Base-by-base conservation (phyloP, 2,797 vertebrate species). In the Yasuhikotakia modesta region DNA sequence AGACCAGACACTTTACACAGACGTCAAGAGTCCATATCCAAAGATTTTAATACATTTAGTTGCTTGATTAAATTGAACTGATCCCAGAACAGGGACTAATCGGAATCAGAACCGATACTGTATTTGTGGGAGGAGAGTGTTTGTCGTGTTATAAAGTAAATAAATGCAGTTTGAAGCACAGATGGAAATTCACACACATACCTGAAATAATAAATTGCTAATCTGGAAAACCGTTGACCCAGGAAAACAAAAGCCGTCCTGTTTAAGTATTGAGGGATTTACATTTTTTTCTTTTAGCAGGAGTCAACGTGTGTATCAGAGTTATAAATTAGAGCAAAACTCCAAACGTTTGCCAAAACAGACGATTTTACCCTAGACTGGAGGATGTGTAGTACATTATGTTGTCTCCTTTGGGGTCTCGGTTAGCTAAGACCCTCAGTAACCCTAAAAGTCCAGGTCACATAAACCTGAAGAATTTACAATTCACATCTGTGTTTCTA, bases 221-320 rank as follows among this genome's bases (percentile, higher is more conserved):
- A 91, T 86, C 87, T 78, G 81, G 81, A 91, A 92, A 87, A 87
- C 84, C 88, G 79, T 77, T 76, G 60, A 87, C 78, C 76, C 65
- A 81, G 83, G 70, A 86, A 88, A 86, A 93, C 91, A 93, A 90
- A 88, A 81, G 84, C 77, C 74, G 87, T 88, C 88, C 92, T 93
- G 91, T 94, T 88, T 19, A 50, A 82, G 85, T 82, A 83, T 90
- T 89, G 86, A 80, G 57, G 87, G 91, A 93, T 93, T 93, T 92
- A 83, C 39, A 81, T 89, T 83, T 82, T n/a, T 71, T 76, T 16
- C 46, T 78, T 73, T 43, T 60, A 74, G 78, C 14, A 72, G 81
- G 83, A 82, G 82, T 82, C 75, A 79, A 79, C 80, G 39, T 82
- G 57, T 27, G 70, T 70, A 77, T 79, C 63, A 78, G 55, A 79